Conservation (phyloP, 2,113 vertebrate genomes). For the Paradisaea rubra region DNA sequence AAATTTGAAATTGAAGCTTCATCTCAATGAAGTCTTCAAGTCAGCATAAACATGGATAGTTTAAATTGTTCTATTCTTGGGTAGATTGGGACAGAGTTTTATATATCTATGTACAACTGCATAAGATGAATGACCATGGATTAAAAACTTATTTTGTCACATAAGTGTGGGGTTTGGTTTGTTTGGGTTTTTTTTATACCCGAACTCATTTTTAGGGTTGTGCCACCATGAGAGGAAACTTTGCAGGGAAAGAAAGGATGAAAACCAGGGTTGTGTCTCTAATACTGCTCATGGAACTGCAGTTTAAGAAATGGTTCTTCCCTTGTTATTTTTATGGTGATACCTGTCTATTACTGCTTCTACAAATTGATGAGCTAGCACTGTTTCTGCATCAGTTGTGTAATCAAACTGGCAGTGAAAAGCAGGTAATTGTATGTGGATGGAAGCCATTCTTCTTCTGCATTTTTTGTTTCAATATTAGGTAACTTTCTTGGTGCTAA, state of each 20-base stretch:
- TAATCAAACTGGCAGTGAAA: neutral
- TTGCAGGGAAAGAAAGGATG: neutral
- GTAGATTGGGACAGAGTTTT: neutral
- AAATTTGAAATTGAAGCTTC: neutral
- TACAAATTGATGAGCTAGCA: neutral
- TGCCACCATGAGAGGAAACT: neutral
- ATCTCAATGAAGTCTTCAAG: neutral
- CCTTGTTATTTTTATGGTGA: neutral
- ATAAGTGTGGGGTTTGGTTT: neutral
- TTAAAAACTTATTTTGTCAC: neutral
- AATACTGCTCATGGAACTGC: neutral
- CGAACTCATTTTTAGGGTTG: neutral
- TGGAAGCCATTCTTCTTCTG: neutral
- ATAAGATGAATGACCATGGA: neutral
- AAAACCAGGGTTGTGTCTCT: neutral
- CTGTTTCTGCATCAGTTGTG: neutral
- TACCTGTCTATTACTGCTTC: neutral
- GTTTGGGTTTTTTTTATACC: neutral
- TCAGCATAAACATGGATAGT: neutral
- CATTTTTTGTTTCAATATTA: neutral
- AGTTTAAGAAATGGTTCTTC: neutral
- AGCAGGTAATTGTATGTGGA: neutral
- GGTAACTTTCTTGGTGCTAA: neutral
- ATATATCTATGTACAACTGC: fast-evolving
- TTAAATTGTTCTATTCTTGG: neutral